These are phyloP conservation scores for Hapalemur alaotrensis DNA, from an alignment of 2,797 vertebrate genomes.

Conservation along the genomic window DNA sequence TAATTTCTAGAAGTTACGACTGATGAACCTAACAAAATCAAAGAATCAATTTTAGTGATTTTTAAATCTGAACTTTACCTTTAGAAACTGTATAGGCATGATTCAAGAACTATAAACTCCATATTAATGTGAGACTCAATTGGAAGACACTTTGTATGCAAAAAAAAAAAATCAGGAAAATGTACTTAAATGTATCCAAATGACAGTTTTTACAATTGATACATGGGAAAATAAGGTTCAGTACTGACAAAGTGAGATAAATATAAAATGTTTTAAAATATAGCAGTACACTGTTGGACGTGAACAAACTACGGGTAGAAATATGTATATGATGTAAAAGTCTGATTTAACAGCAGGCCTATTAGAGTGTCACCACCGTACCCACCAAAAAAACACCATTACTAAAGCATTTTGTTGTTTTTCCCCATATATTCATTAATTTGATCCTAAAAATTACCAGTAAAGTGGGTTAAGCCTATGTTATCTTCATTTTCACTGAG, in stretches of 20 bases:
- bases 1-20: slow-evolving; percentile 48
- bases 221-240: neutral
- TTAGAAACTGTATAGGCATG: neutral
- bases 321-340: neutral
- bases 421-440: slow-evolving; percentile 10
- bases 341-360: neutral
- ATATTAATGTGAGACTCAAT: neutral
- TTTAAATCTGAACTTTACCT: slow-evolving; percentile 9
- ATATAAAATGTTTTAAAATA: slow-evolving; percentile 35
- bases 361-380: neutral
- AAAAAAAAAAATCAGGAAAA: neutral
- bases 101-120: slow-evolving; percentile 37
- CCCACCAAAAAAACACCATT: neutral
- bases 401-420: neutral
- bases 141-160: neutral
- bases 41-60: slow-evolving; percentile 38
- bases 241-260: neutral
- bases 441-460: neutral
- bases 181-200: neutral
- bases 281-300: neutral
- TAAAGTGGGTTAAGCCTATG: neutral
- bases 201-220: neutral
- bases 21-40: slow-evolving; percentile 64
- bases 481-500: neutral
- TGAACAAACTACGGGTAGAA: neutral